A percentile compares a stretch with the other conserved stretches of the same genome.
Evolutionary conservation across 2,113 vertebrate genomes (phyloP).

Genomic region (Rhagologus leucostigma): DNA sequence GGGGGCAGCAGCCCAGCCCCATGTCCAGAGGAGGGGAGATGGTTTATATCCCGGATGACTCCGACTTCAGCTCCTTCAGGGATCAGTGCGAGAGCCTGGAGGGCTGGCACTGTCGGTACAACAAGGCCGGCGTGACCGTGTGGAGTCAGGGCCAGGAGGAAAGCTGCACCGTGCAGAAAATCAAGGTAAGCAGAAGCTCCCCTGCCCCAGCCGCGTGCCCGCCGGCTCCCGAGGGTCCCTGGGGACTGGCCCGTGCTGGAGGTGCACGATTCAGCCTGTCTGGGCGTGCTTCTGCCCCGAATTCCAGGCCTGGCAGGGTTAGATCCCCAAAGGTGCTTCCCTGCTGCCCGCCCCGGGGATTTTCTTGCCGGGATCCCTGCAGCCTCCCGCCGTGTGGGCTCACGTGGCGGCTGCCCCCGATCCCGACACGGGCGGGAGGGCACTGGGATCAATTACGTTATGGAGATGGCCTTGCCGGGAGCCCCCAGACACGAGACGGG

Average conservation of each 20-base stretch:
- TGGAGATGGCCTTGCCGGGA: not conserved
- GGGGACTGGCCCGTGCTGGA: not conserved
- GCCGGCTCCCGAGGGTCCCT: not conserved
- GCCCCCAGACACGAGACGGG: fast-evolving
- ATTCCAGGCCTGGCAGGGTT: not conserved
- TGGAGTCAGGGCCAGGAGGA: constrained; percentile 79
- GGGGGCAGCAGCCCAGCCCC: not conserved
- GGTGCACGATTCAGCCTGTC: not conserved
- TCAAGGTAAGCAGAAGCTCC: constrained; percentile 77
- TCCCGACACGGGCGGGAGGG: not conserved
- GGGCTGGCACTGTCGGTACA: constrained; percentile 82
- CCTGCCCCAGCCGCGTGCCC: not conserved
- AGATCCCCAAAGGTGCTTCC: not conserved
- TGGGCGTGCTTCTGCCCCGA: not conserved
- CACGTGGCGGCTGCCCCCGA: not conserved
- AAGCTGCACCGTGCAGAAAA: constrained; percentile 78
- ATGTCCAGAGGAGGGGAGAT: constrained; percentile 31
- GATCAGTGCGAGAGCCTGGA: constrained; percentile 78
- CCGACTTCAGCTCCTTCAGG: constrained; percentile 83
- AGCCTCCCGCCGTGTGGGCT: not conserved
- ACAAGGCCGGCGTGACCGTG: constrained; percentile 79
- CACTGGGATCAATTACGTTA: not conserved
- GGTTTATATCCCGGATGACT: constrained; percentile 84
- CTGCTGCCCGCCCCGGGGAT: not conserved
- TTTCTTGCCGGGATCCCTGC: not conserved